phyloP scores from a whole-genome alignment of 2,797 vertebrate species.

The Tamandua tetradactyla region DNA sequence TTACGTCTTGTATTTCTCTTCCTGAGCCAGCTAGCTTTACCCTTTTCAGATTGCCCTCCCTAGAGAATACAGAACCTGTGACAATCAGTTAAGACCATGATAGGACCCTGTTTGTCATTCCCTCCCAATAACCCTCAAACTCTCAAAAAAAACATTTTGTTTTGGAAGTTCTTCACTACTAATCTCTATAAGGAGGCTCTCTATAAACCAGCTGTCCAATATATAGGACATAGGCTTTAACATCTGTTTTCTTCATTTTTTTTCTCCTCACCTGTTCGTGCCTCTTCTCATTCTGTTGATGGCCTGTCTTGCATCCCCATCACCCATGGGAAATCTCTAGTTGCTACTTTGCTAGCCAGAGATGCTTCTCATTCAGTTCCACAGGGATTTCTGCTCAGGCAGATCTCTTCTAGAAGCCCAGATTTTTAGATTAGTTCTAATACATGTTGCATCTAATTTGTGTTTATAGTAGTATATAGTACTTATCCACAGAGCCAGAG shows the following conservation, averaged over 20 bases:
- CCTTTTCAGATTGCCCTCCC: background rate
- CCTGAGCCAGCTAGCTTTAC: background rate
- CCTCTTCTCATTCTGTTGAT: background rate
- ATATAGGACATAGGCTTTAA: background rate
- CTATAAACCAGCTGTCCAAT: background rate
- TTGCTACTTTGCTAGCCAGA: background rate
- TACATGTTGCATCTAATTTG: background rate
- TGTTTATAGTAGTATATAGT: background rate
- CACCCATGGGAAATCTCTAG: no score
- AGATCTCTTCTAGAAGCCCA: background rate
- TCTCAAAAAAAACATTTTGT: background rate
- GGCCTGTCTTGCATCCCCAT: background rate
- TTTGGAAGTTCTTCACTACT: background rate
- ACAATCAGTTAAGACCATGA: background rate
- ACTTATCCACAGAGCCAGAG: background rate
- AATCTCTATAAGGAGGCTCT: background rate
- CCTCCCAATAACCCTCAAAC: background rate
- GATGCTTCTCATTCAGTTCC: background rate
- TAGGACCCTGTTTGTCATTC: background rate
- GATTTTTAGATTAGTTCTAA: background rate
- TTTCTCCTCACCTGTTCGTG: background rate
- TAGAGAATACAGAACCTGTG: background rate
- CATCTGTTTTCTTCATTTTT: background rate
- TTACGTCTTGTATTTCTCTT: background rate
- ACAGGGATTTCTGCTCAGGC: background rate